Conservation (phyloP, 2,113 vertebrate species). For the Apus apus region DNA sequence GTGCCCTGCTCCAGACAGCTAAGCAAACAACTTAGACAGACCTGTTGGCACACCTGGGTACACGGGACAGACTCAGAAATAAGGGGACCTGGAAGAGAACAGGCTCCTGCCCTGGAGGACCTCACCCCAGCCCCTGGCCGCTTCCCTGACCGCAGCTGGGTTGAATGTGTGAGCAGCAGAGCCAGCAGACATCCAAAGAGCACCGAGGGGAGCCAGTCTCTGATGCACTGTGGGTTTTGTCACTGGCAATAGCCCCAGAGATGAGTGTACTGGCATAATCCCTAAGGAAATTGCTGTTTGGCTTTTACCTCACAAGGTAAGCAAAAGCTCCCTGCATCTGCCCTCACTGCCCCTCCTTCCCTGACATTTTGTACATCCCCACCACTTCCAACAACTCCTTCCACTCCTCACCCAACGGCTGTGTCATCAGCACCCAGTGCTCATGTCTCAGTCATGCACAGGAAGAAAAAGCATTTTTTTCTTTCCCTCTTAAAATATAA, state of each 20-base stretch:
- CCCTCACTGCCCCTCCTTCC: not conserved
- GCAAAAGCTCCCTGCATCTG: not conserved
- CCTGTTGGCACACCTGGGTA: not conserved
- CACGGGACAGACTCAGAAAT: not conserved
- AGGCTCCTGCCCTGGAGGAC: not conserved
- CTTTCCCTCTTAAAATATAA: not conserved
- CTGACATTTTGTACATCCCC: not conserved
- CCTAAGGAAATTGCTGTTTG: not conserved
- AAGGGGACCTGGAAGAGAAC: not conserved
- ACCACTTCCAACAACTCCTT: not conserved
- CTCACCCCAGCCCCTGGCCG: rapidly evolving
- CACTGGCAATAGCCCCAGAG: not conserved
- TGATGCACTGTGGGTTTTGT: not conserved
- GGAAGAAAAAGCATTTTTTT: not conserved
- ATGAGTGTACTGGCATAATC: not conserved
- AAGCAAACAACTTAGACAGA: not conserved
- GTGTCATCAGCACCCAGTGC: not conserved
- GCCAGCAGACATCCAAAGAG: not conserved
- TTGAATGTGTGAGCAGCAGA: not conserved
- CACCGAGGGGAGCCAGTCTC: not conserved
- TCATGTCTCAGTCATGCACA: not conserved
- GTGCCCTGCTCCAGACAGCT: not conserved
- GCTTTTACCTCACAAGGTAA: not conserved
- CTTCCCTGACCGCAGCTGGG: not conserved
- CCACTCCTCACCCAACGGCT: not conserved